Evolutionary conservation across 2,797 vertebrate species (phyloP), one percentile per base, ranked within the genome.

Genomic region (Hylomyscus alleni): DNA sequence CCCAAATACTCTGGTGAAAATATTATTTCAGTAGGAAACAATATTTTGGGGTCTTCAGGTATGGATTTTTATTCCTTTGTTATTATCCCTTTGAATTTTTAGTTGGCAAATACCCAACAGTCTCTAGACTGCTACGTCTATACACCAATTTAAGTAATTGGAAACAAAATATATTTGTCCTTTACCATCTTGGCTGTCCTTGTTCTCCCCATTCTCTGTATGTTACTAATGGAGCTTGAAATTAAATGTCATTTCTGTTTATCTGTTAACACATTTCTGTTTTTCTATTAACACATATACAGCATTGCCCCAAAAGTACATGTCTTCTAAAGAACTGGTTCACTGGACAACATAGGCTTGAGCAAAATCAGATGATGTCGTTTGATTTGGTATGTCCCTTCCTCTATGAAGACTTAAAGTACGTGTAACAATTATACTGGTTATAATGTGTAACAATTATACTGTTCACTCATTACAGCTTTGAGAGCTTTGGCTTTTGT

Each of bases 221-320:
- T 94, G 80, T 75, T 95, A 90, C 97, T 98, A 98, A 97, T 97
- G 96, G 87, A 95, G 97, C 97, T 97, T 97, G 96, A 98, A 98
- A 98, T 98, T 98, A 97, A 98, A 97, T 93, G 95, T 97, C 96
- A 96, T 97, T 98, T 97, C 96, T 96, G 95, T 97, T 97, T 97
- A 93, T 96, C 89, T 96, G 94, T 92, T 98, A 97, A 88, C 76
- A 91, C 95, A 94, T 96, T 97, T 96, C 94, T 96, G 96, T 97
- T 97, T 97, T 87, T 92, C 69, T 96, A 92, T 94, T 97, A 97
- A 91, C 89, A 95, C 67, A 93, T 94, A 94, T 37, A 62, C 40
- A 94, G 44, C 56, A 92, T 92, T 95, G 12, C 11, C 54, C 40
- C 10, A 81, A 75, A 98, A 95, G 60, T 87, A 81, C 65, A 6